phyloP scores from a whole-genome alignment of 64 coral and sea anemone species.

The Montipora foliosa region DNA sequence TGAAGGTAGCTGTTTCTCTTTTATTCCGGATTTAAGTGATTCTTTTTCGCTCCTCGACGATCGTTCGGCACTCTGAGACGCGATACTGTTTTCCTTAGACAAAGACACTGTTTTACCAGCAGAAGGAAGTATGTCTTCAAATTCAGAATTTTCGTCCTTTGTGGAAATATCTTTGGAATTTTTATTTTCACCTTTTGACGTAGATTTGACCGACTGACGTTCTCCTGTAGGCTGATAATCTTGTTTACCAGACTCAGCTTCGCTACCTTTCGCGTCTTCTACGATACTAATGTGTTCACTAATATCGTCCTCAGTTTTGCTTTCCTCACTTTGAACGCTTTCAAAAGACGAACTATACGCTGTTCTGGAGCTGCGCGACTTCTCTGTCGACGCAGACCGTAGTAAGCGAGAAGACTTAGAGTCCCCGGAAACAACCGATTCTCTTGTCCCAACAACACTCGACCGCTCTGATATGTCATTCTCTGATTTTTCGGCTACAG shows the following conservation, averaged over 20 bases:
- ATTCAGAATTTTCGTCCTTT: conserved; percentile 51
- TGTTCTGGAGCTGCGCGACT: not conserved
- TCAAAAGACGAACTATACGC: conserved; percentile 53
- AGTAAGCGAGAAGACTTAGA: conserved; percentile 17
- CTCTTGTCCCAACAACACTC: not conserved
- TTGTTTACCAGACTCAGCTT: not conserved
- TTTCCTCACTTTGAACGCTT: conserved; percentile 32
- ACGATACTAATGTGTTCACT: conserved; percentile 78
- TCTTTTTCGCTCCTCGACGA: not conserved
- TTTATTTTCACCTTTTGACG: conserved; percentile 8
- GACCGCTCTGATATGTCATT: not conserved
- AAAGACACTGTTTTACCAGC: not conserved
- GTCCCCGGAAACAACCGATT: not conserved
- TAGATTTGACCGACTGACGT: not conserved
- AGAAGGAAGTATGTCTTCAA: conserved; percentile 44
- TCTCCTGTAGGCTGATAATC: not conserved
- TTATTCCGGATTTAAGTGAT: not conserved
- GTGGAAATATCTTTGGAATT: not conserved
- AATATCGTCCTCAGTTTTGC: conserved; percentile 72
- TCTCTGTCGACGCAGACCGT: conserved; percentile 8
- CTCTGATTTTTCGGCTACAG: not conserved
- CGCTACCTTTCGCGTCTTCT: conserved; percentile 18
- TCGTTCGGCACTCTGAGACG: not conserved
- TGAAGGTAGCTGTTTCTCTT: conserved; percentile 2
- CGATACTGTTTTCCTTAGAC: not conserved